Base-by-base conservation (phyloP, 2,888 invertebrate genomes). In the Cremastobaeus sp. region DNA sequence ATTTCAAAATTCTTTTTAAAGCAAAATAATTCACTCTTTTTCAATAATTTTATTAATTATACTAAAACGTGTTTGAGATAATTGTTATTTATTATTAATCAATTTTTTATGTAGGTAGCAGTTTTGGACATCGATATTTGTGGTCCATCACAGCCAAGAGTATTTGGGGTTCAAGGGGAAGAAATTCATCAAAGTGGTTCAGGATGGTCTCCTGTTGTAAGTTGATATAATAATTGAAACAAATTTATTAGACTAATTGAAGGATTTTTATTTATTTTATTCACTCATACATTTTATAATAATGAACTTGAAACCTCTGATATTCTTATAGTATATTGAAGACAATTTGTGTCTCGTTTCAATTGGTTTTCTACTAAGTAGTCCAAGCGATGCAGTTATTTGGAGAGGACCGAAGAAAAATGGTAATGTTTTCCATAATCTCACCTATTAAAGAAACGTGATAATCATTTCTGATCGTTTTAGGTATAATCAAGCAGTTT, bases 361-460 rank as follows among this genome's bases (percentile, higher is more conserved):
- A 0, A 96, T 99, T 84, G 99, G 98, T 8, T 98, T 98, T 87
- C 89, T 98, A 34, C 89, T 98, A 62, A 91, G 91, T 43, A 94
- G 94, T 79, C 92, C 94, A 0, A 96, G 96, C 85, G 96, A 97
- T 86, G 98, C 99, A 0, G 95, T 99, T n/a, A 98, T 99, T 82
- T 99, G 99, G 99, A 91, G 99, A 80, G 99, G 99, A 20, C 99
- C 99, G 0, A 97, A 98, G 88, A 99, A 99, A 88, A 99, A 98
- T 89, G 96, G 95, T 92, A 87, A 66, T 37, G 15, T 39, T 32
- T 54, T 25, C 18, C 6, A 65, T 9, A 48, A 35, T 6, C 17
- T 21, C 2, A 37, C 39, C n/a, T n/a, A n/a, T n/a, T n/a, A n/a
- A n/a, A n/a, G n/a, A n/a, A n/a, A n/a, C n/a, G n/a, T n/a, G n/a